phyloP scores from a whole-genome alignment of 2,113 vertebrate species.

The Ciconia stormi region DNA sequence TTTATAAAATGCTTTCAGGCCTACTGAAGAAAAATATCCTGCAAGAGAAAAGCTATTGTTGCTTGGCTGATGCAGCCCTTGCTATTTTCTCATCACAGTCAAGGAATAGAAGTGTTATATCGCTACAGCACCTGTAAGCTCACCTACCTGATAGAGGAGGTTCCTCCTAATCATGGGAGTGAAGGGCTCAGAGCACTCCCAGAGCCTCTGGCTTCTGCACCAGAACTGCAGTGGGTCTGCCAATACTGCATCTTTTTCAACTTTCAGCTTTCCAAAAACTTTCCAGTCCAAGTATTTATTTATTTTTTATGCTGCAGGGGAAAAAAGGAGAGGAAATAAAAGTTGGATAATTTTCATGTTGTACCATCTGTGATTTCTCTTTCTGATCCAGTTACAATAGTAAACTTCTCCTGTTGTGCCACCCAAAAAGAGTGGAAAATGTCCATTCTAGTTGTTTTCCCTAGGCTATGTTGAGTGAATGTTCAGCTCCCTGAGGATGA shows the following conservation, averaged over 20 bases:
- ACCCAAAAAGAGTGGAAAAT: slow-evolving; percentile 33
- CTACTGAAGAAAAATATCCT: neutral
- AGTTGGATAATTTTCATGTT: neutral
- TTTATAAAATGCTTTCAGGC: neutral
- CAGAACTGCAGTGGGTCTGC: neutral
- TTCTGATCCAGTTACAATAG: neutral
- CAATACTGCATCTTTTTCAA: neutral
- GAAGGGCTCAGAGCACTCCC: neutral
- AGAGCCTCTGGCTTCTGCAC: neutral
- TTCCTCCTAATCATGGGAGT: neutral
- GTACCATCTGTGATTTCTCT: neutral
- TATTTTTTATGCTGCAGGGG: neutral
- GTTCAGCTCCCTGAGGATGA: slow-evolving; percentile 9
- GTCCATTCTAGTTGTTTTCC: slow-evolving; percentile 56
- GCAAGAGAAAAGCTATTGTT: neutral
- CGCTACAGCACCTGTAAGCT: neutral
- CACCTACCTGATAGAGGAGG: neutral
- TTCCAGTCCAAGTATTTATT: neutral
- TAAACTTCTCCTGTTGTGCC: neutral
- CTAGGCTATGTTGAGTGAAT: slow-evolving; percentile 25
- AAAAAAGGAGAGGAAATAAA: neutral
- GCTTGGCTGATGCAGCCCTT: neutral
- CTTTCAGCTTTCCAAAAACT: neutral
- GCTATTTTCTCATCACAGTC: neutral
- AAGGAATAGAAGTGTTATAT: neutral